Conservation (phyloP, 2,888 invertebrate genomes). For the Cephus rjabovi region DNA sequence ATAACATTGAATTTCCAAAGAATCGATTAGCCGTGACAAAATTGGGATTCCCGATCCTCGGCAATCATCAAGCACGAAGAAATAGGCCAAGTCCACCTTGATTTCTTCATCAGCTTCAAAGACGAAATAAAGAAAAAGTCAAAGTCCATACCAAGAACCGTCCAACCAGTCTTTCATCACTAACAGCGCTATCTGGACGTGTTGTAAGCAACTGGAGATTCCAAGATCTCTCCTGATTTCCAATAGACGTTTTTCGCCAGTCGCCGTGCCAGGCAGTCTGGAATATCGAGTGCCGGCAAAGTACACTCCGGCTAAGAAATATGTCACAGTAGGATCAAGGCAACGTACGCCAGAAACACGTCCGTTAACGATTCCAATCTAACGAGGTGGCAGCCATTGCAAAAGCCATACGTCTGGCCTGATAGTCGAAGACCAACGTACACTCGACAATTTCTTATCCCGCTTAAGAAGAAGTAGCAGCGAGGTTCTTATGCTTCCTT, state of each 20-base stretch:
- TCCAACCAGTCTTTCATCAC: not conserved
- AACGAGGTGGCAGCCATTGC: not conserved
- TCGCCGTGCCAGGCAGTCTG: constrained; percentile 53
- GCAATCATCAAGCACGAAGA: not conserved
- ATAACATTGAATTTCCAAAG: not conserved
- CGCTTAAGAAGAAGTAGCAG: not conserved
- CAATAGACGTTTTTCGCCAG: constrained; percentile 16
- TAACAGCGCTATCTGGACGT: not conserved
- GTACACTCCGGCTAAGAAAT: not conserved
- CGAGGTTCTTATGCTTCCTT: not conserved
- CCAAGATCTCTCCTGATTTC: constrained; percentile 4
- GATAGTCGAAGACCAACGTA: not conserved
- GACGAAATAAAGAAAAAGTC: constrained; percentile 22
- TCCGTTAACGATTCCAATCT: not conserved
- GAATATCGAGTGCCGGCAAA: constrained; percentile 19
- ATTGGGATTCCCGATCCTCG: not conserved
- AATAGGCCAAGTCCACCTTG: constrained; percentile 18
- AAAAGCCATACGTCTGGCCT: not conserved
- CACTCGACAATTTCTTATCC: not conserved
- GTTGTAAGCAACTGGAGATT: not conserved
- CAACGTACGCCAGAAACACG: not conserved
- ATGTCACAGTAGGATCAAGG: not conserved
- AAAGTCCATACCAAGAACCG: not conserved
- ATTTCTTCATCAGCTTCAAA: constrained; percentile 32
- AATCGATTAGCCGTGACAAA: not conserved